phyloP scores from a whole-genome alignment of 2,113 vertebrate species.

The Tachysurus vachellii region DNA sequence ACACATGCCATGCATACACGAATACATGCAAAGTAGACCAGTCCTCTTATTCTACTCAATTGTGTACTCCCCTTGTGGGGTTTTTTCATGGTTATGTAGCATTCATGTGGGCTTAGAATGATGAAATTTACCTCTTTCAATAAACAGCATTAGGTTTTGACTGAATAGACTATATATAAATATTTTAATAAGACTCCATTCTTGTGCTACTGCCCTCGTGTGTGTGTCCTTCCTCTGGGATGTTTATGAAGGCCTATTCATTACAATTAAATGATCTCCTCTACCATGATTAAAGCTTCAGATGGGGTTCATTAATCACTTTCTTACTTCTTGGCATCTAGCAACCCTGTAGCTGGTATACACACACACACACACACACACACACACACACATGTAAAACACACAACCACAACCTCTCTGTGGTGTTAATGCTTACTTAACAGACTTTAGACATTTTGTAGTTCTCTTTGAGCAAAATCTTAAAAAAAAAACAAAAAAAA shows the following conservation, averaged over 20 bases:
- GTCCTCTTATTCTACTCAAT: background rate
- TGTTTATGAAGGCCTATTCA: slow-evolving; percentile 36
- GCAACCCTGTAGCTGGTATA: background rate
- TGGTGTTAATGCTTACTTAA: background rate
- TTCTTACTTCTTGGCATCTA: slow-evolving; percentile 26
- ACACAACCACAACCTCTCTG: background rate
- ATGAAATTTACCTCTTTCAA: slow-evolving; percentile 4
- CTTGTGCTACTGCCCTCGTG: background rate
- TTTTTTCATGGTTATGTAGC: slow-evolving; percentile 13
- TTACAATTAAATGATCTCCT: slow-evolving; percentile 48
- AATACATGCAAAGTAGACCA: background rate
- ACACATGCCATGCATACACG: slow-evolving; percentile 9
- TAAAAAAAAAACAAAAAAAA: background rate
- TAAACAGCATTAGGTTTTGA: background rate
- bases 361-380: background rate
- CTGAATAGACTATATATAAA: background rate
- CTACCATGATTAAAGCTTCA: slow-evolving; percentile 48
- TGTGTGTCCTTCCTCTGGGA: slow-evolving; percentile 23
- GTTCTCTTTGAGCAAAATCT: background rate
- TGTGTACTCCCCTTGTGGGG: background rate
- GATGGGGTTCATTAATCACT: slow-evolving; percentile 48
- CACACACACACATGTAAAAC: background rate
- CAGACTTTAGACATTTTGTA: background rate
- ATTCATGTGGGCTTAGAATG: background rate
- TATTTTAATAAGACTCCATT: background rate